Base-by-base conservation (phyloP, 2,888 invertebrate genomes). In the Eupithecia subfuscata region DNA sequence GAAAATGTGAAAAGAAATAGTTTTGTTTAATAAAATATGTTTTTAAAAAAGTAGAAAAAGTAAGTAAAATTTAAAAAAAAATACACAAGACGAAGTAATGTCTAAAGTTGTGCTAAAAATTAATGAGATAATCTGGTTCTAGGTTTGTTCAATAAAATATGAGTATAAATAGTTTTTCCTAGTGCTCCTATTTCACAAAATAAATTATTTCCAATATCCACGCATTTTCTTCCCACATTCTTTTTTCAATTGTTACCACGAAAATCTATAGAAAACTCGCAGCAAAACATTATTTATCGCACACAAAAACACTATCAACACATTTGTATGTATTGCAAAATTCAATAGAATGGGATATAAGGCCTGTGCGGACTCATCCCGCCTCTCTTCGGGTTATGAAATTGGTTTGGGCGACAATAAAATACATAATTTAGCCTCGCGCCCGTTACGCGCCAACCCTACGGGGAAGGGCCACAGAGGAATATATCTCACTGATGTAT, bases 381-480 rank as follows among this genome's bases (percentile, higher is more conserved):
- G 78, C 86, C 88, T 85, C 87, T 88, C 88, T 86, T 87, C 87
- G 89, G 90, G 89, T 89, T 91, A 91, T 91, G 91, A 91, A 91
- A 91, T 91, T 90, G 90, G 91, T 88, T 89, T 86, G 85, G 86
- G 87, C 84, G 89, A 90, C 91, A 91, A 89, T 92, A 91, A 92
- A 92, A 90, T 91, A 91, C 89, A 91, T 91, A 92, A 92, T 91
- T 91, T 91, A 92, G 85, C 85, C 86, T 82, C 84, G 82, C 82
- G 81, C 86, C 82, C 81, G 79, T 78, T 78, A 71, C 81, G 80
- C 78, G 78, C 65, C 82, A 80, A 77, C 81, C 82, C 82, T 81
- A 71, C 70, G 70, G 77, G 65, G 72, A 70, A 68, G 30, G 12
- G 75, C 22, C 80, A 74, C 78, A 82, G 81, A 70, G 43, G 69